Percentiles rank a stretch among this genome's conserved stretches.
Conservation (phyloP, 2,888 invertebrate genomes). For the Cylloceria caligata region DNA sequence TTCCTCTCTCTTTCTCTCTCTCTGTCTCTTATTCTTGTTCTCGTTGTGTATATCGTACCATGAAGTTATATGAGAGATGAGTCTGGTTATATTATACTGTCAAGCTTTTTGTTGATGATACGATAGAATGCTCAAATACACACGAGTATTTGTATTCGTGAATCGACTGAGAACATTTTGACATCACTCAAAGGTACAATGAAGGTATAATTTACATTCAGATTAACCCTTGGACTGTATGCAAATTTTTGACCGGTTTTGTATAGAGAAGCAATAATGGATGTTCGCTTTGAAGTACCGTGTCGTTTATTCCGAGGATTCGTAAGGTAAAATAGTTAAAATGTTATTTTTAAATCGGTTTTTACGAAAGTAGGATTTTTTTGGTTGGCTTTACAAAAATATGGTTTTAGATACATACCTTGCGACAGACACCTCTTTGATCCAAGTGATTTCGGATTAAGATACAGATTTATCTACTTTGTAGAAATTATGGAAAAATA, state of each 20-base stretch:
- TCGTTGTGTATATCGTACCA: background rate
- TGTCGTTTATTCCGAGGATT: background rate
- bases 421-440: no score
- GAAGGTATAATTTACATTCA: conserved; percentile 8
- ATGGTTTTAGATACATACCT: background rate
- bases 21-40: background rate
- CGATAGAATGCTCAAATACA: conserved; percentile 14
- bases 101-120: conserved; percentile 19
- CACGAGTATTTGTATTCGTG: background rate
- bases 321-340: background rate
- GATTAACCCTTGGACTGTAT: conserved; percentile 20
- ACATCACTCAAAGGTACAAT: background rate
- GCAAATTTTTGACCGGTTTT: background rate
- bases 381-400: no score
- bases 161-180: conserved; percentile 6
- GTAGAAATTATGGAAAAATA: no score
- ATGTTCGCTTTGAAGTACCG: background rate
- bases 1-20: conserved; percentile 3
- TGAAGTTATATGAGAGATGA: no score
- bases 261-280: background rate
- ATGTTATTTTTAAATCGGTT: no score
- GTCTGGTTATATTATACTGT: conserved; percentile 11
- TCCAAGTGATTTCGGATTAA: no score
- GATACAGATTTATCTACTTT: no score
- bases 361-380: no score